phyloP scores from a whole-genome alignment of 2,797 vertebrate species.

The Ptychobarbus kaznakovi region DNA sequence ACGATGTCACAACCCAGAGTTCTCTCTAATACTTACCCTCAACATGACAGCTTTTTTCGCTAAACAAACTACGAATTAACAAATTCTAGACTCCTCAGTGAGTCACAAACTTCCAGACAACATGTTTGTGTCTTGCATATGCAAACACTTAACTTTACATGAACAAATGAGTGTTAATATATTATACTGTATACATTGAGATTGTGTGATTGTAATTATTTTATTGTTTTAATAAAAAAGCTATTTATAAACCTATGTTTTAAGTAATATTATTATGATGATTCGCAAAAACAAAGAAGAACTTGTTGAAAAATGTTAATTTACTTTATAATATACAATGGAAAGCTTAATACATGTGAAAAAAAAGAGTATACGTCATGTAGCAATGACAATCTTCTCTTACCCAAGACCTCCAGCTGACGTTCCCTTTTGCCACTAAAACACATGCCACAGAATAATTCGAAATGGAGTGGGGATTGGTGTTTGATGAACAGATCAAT shows the following conservation, averaged over 20 bases:
- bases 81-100: constrained; percentile 3
- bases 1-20: neutral
- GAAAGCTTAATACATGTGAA: neutral
- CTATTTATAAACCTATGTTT: neutral
- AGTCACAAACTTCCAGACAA: constrained; percentile 2
- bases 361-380: neutral
- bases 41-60: neutral
- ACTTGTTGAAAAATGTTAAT: neutral
- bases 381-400: neutral
- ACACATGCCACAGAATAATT: neutral
- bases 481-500: constrained; percentile 22
- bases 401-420: neutral
- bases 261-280: neutral
- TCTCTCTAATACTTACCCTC: neutral
- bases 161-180: neutral
- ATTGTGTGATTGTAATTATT: neutral
- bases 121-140: neutral
- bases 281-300: neutral
- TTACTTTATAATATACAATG: neutral
- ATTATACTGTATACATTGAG: neutral
- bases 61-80: constrained; percentile 32
- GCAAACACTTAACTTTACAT: constrained; percentile 31
- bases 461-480: neutral
- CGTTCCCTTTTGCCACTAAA: neutral
- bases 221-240: neutral